Evolutionary conservation across 2,113 vertebrate genomes (phyloP), one percentile per base, ranked within the genome.

Genomic region (Petrocephalus microphthalmus): DNA sequence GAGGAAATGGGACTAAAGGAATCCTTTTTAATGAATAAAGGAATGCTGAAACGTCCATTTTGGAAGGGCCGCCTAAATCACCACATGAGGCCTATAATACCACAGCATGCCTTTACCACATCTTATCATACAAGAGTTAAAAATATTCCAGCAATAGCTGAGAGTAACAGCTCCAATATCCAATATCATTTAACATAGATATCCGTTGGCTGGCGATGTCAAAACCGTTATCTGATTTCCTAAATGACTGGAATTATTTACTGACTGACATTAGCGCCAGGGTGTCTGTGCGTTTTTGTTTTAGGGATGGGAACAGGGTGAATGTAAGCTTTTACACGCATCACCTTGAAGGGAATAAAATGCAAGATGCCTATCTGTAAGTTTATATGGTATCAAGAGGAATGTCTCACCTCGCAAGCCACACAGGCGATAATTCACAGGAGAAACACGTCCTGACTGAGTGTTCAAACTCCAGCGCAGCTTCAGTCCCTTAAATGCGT

Each of bases 321-420:
- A 13, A 82, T 37, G 87, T 87, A 52, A 87, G 53, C 45, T 20
- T 89, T 19, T 54, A 51, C 51, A 22, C 3, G 22, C 25, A 51
- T 78, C 45, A 19, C 25, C 37, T 54, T 7, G 25, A 87, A 87
- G 19, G 85, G 13, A 83, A 51, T 37, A 84, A 53, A 87, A 45
- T 53, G 19, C 49, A 53, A 89, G 37, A 87, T 87, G 52, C 74
- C 42, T 25, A 13, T 45, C 45, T 64, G 29, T n/a, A 29, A 74
- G 25, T 84, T 47, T 84, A 47, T 52, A 84, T 74, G 88, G 67
- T n/a, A 47, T n/a, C 84, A 57, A 86, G 7, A 57, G 78, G 49
- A 84, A 56, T 71, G 53, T 87, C 60, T 17, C 42, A 37, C 22
- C 53, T 83, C 33, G 11, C 57, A 42, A 89, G 42, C 45, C 56